phyloP scores from a whole-genome alignment of 2,797 vertebrate genomes.

The Lepus townsendii region DNA sequence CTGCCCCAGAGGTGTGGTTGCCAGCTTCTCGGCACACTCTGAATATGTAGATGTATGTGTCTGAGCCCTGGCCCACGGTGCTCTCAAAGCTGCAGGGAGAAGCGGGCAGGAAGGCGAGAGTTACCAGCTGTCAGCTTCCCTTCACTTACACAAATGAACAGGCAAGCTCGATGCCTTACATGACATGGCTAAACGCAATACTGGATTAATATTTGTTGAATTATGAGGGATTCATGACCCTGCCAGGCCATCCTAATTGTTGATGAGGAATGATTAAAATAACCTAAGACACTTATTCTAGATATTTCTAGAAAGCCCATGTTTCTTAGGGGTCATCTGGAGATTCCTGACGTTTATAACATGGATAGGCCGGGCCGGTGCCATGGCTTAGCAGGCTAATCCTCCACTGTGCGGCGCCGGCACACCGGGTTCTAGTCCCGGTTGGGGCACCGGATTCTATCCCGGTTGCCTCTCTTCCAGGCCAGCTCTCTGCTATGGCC shows the following conservation, averaged over 20 bases:
- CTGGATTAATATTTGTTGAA: neutral
- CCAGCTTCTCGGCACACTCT: constrained; percentile 93
- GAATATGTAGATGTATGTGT: constrained; percentile 93
- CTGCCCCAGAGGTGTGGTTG: constrained; percentile 86
- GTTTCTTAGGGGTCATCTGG: constrained; percentile 42
- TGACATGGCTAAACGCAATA: neutral
- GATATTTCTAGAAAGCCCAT: constrained; percentile 9
- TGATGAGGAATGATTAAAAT: constrained; percentile 42
- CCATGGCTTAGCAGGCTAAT: too few species aligned
- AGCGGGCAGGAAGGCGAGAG: neutral
- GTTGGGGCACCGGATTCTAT: too few species aligned
- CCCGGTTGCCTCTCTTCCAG: too few species aligned
- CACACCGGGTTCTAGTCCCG: too few species aligned
- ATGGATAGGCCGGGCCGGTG: neutral
- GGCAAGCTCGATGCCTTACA: neutral
- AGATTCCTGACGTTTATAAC: neutral
- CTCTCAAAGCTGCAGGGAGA: constrained; percentile 78
- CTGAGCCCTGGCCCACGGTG: constrained; percentile 63
- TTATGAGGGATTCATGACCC: neutral
- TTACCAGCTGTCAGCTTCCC: constrained; percentile 47
- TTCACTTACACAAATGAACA: neutral
- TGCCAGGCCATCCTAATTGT: neutral
- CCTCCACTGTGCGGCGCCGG: too few species aligned
- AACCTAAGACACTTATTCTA: neutral
- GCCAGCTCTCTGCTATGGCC: too few species aligned